phyloP scores from a whole-genome alignment of 2,888 invertebrate genomes.

The Cataglyphis altisquamis region DNA sequence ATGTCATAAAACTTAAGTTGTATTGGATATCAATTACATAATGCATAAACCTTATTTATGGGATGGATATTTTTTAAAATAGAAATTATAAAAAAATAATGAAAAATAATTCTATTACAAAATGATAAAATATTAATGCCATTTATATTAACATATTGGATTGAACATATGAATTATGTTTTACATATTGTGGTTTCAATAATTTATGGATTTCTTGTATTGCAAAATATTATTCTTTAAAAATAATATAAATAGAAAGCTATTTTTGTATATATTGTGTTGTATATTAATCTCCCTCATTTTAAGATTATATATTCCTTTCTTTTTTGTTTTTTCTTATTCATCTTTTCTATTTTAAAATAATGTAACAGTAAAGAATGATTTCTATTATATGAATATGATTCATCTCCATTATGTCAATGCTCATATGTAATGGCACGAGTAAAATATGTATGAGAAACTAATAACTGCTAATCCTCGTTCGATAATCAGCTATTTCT shows the following conservation, averaged over 20 bases:
- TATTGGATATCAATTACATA: background rate
- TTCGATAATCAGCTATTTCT: constrained; percentile 31
- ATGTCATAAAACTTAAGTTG: background rate
- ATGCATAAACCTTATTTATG: background rate
- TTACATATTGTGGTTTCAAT: background rate
- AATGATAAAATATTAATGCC: background rate
- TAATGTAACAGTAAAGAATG: background rate
- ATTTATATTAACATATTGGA: background rate
- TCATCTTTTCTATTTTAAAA: background rate
- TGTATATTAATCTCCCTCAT: background rate
- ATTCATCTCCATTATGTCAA: background rate
- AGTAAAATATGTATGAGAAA: constrained; percentile 16
- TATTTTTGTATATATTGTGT: background rate
- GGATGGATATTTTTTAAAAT: background rate
- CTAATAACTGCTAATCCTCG: constrained; percentile 11
- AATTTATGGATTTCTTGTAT: background rate
- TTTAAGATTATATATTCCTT: background rate
- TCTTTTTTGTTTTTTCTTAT: background rate
- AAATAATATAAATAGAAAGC: background rate
- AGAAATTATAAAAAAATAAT: background rate
- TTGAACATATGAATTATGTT: background rate
- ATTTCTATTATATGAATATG: background rate
- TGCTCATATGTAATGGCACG: constrained; percentile 26
- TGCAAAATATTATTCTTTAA: background rate
- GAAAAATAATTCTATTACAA: constrained; percentile 1